A percentile compares a stretch with the other conserved stretches of the same genome.
These are phyloP conservation scores for Drosophila paulistorum DNA, from an alignment of 1,140 invertebrate species.

Conservation along the genomic window DNA sequence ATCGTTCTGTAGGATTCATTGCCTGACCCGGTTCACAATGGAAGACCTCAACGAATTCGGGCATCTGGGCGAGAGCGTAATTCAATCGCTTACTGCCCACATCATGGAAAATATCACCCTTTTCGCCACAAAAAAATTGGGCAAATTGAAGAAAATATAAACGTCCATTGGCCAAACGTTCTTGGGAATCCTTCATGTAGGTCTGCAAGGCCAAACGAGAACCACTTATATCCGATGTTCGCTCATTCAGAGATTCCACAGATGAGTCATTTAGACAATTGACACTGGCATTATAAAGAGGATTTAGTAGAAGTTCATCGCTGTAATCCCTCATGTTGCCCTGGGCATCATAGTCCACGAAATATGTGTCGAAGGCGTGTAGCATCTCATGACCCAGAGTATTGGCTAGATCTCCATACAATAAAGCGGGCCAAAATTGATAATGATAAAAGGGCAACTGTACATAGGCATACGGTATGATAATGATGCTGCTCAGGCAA, in stretches of 20 bases:
- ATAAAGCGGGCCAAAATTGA: constrained; percentile 59
- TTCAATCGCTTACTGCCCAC: constrained; percentile 90
- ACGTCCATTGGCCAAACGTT: constrained; percentile 31
- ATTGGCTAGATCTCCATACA: constrained; percentile 71
- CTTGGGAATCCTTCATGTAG: constrained; percentile 39
- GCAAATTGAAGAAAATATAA: constrained; percentile 75
- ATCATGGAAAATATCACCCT: constrained; percentile 88
- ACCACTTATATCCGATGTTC: constrained; percentile 68
- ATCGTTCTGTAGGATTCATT: constrained; percentile 93
- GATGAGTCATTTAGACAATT: constrained; percentile 52
- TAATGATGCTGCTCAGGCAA: constrained; percentile 66
- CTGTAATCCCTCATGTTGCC: constrained; percentile 57
- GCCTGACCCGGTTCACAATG: constrained; percentile 87
- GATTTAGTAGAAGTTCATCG: constrained; percentile 46
- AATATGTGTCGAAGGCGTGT: constrained; percentile 66
- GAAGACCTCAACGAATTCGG: constrained; percentile 90
- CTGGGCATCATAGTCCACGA: constrained; percentile 61
- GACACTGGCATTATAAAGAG: constrained; percentile 31
- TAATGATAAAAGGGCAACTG: constrained; percentile 65
- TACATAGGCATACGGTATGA: constrained; percentile 71
- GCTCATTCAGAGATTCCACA: constrained; percentile 51
- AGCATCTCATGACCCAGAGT: constrained; percentile 74
- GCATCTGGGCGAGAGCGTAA: constrained; percentile 91
- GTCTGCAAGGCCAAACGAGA: constrained; percentile 64
- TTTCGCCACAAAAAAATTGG: constrained; percentile 74